These are phyloP conservation scores for Petrolisthes manimaculis DNA, from an alignment of 2,888 invertebrate genomes.

Conservation along the genomic window DNA sequence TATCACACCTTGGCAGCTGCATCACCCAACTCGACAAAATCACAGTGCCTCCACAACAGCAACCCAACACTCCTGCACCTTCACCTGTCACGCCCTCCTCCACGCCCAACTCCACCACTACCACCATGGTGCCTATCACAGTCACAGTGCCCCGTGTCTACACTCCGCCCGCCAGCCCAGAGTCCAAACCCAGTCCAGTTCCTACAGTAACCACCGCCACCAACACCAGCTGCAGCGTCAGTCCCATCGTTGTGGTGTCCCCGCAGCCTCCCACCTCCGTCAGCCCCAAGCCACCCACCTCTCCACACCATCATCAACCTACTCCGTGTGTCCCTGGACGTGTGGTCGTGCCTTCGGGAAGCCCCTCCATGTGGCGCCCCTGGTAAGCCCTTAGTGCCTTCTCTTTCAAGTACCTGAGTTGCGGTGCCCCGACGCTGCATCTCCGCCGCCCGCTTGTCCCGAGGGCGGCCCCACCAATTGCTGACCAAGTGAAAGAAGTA, in stretches of 20 bases:
- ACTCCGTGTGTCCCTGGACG: not conserved
- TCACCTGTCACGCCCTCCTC: conserved; percentile 33
- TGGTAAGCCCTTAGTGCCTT: conserved; percentile 28
- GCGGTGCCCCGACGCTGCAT: not conserved
- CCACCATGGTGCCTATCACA: conserved; percentile 38
- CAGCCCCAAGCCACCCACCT: conserved; percentile 31
- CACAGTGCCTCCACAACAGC: conserved; percentile 67
- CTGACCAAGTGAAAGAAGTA: too few species aligned
- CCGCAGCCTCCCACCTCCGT: conserved; percentile 36
- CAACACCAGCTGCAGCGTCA: conserved; percentile 9
- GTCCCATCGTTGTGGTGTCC: conserved; percentile 34
- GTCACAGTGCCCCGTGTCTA: conserved; percentile 56
- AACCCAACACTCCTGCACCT: conserved; percentile 12
- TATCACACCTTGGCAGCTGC: conserved; percentile 75
- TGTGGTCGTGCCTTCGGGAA: conserved; percentile 44
- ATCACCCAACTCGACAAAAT: conserved; percentile 75
- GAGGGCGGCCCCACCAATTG: too few species aligned
- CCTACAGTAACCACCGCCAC: conserved; percentile 25
- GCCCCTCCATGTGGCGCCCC: conserved; percentile 59
- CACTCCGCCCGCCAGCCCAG: conserved; percentile 64
- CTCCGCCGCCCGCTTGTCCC: not conserved
- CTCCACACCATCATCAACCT: not conserved
- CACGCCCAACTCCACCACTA: conserved; percentile 37
- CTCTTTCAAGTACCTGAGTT: conserved; percentile 31
- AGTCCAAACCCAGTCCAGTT: conserved; percentile 41